phyloP scores from a whole-genome alignment of 2,888 invertebrate genomes.

The Steinernema carpocapsae region DNA sequence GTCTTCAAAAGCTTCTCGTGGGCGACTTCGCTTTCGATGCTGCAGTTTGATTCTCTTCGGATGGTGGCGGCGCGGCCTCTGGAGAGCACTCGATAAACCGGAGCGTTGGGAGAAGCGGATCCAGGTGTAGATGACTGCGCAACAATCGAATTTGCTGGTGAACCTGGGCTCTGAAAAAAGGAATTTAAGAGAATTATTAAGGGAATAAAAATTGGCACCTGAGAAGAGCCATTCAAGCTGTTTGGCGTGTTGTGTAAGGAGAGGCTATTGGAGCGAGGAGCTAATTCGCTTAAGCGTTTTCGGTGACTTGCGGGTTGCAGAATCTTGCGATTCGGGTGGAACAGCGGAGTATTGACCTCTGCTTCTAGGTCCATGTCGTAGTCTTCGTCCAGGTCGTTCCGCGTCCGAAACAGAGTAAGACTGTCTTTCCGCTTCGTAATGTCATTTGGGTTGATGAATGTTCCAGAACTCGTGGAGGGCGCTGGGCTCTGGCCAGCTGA shows the following conservation, averaged over 20 bases:
- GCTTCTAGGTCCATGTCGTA: not conserved
- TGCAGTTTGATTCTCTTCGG: constrained; percentile 63
- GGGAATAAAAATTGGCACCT: too few relatives aligned
- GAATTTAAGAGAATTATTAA: too few relatives aligned
- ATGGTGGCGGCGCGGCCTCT: constrained; percentile 62
- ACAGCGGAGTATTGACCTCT: not conserved
- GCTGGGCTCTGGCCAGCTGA: constrained; percentile 2
- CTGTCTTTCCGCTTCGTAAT: constrained; percentile 1
- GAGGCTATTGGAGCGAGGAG: not conserved
- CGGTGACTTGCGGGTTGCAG: constrained; percentile 13
- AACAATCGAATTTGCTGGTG: not conserved
- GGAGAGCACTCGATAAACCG: constrained; percentile 38
- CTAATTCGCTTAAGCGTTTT: not conserved
- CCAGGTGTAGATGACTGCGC: not conserved
- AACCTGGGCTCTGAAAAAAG: not conserved
- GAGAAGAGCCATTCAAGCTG: not conserved
- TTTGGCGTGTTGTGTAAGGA: not conserved
- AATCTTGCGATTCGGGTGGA: constrained; percentile 1
- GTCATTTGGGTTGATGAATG: constrained; percentile 24
- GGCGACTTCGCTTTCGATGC: constrained; percentile 52
- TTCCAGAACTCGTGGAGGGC: constrained; percentile 9
- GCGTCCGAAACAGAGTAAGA: not conserved
- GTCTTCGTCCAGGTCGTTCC: constrained; percentile 28
- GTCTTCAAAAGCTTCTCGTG: constrained; percentile 62
- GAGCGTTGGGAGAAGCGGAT: constrained; percentile 1